Base-by-base conservation (phyloP, 2,113 vertebrate genomes). In the Vulpes lagopus region DNA sequence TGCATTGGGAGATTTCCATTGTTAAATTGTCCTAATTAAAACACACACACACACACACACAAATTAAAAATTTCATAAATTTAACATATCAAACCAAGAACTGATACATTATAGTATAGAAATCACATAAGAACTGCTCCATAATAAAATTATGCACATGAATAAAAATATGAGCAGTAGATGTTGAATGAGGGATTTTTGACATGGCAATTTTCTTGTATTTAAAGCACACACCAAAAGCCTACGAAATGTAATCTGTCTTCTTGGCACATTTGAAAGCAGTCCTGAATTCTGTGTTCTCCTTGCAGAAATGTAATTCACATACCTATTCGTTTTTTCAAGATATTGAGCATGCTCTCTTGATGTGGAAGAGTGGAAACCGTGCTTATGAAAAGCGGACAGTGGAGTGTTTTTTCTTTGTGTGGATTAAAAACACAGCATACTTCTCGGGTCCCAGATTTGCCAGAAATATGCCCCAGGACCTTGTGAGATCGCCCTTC, bases 211-310 rank as follows among this genome's bases (percentile, higher is more conserved):
- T 97, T 96, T 96, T 97, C 86, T 83, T 38, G 1, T 95, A 51
- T 86, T 80, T 87, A 79, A 85, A 95, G 20, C 91, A 57, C 43
- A 81, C 32, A 85, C 69, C 43, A 8, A 82, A 92, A 96, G 32
- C 76, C 96, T 32, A 1, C 91, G 92, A 96, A 84, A 94, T 93
- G 43, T 95, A 71, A 94, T 98, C 76, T 96, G n/a, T 97, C 94
- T 97, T 97, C 98, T 91, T 98, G 93, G 85, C 89, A 62, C 16
- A 57, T 97, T 76, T 92, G 67, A 98, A 95, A 97, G 82, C 88
- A 92, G 82, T 83, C 79, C 65, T 89, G 89, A 97, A 93, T 97
- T 82, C 88, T 78, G n/a, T 79, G 62, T 96, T 97, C 96, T 69
- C 79, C 76, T 89, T 2, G 9, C 71, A 89, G 91, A 97, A 97